These are phyloP conservation scores for Hydraecia micacea DNA, from an alignment of 2,888 invertebrate species.

Conservation along the genomic window DNA sequence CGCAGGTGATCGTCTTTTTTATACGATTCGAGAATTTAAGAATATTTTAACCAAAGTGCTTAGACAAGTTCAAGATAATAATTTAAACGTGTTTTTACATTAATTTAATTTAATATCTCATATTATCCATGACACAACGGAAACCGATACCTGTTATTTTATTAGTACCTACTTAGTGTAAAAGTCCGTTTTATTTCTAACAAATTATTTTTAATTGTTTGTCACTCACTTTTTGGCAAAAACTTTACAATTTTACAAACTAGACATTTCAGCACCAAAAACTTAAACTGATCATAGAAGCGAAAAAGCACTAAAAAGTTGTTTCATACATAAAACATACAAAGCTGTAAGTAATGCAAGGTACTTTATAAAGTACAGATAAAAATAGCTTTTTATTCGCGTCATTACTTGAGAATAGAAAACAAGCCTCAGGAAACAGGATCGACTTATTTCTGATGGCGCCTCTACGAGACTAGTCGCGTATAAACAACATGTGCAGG, in stretches of 20 bases:
- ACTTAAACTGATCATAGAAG: background rate
- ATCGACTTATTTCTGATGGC: conserved; percentile 49
- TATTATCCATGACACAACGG: conserved; percentile 5
- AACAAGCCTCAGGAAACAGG: conserved; percentile 65
- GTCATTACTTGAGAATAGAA: conserved; percentile 62
- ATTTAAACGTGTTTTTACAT: conserved; percentile 25
- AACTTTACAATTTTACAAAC: background rate
- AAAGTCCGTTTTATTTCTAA: background rate
- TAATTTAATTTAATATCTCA: conserved; percentile 1
- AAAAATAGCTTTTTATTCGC: conserved; percentile 60
- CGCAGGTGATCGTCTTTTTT: conserved; percentile 6
- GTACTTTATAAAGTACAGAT: conserved; percentile 42
- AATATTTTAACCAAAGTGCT: conserved; percentile 15
- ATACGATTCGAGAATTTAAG: conserved; percentile 14
- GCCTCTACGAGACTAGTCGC: conserved; percentile 45
- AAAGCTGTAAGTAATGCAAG: conserved; percentile 37
- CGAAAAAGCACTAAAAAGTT: background rate
- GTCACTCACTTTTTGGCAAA: background rate
- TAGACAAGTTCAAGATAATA: conserved; percentile 9
- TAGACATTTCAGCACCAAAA: background rate
- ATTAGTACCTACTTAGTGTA: background rate
- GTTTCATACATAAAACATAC: conserved; percentile 25
- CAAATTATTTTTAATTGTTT: background rate
- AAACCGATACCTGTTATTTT: background rate
- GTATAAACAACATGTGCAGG: conserved; percentile 37